phyloP scores from a whole-genome alignment of 2,888 invertebrate genomes.

The Drosophila tripunctata region DNA sequence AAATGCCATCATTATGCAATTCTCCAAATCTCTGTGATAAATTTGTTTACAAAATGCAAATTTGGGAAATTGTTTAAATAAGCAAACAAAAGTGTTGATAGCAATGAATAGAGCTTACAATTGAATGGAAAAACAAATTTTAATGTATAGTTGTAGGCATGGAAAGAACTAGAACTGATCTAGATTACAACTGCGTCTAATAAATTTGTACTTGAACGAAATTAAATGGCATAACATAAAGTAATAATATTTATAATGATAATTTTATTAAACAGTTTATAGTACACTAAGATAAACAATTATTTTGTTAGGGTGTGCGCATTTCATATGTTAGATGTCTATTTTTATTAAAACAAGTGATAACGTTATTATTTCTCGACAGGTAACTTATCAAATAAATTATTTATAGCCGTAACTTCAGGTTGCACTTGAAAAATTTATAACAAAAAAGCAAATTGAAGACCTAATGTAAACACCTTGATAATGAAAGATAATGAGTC shows the following conservation, averaged over 20 bases:
- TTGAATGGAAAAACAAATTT: neutral
- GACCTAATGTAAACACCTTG: constrained; percentile 57
- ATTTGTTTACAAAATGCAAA: constrained; percentile 4
- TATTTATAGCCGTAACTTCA: constrained; percentile 41
- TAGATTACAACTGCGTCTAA: neutral
- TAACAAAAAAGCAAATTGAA: constrained; percentile 30
- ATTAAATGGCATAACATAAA: neutral
- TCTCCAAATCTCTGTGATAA: neutral
- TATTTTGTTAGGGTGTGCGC: neutral
- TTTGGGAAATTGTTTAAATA: neutral
- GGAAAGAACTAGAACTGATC: neutral
- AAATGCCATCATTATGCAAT: constrained; percentile 10
- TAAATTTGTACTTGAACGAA: neutral
- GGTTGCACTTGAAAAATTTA: constrained; percentile 54
- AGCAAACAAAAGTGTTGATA: neutral
- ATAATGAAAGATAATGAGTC: constrained; percentile 69
- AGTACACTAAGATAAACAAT: neutral
- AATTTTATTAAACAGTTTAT: neutral
- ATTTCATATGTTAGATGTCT: too few relatives aligned
- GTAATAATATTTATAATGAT: neutral
- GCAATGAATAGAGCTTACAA: neutral
- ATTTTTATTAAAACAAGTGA: constrained; percentile 8
- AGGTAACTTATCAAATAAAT: constrained; percentile 37
- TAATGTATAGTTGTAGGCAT: neutral
- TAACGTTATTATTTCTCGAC: constrained; percentile 14